These are phyloP conservation scores for Drosophila grimshawi DNA, from an alignment of 1,140 invertebrate species.

Conservation along the genomic window DNA sequence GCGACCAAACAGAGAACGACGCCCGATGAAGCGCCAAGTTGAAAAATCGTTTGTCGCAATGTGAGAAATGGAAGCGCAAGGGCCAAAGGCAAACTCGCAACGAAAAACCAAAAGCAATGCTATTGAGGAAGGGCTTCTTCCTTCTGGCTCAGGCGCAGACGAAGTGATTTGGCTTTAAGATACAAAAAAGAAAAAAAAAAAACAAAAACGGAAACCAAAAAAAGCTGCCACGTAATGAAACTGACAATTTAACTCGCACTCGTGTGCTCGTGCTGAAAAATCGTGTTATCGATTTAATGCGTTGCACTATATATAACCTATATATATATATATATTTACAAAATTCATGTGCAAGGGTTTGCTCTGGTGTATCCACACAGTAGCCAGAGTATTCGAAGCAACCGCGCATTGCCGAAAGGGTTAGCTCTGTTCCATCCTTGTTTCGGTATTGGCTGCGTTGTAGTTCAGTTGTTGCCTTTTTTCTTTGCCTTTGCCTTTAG, in stretches of 20 bases:
- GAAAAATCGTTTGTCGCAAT: conserved; percentile 81
- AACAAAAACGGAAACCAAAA: conserved; percentile 29
- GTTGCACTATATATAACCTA: conserved; percentile 42
- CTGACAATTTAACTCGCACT: conserved; percentile 79
- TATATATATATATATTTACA: conserved; percentile 15
- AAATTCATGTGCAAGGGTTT: conserved; percentile 9
- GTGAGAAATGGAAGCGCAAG: conserved; percentile 34
- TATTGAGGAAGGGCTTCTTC: not conserved
- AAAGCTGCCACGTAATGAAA: conserved; percentile 79
- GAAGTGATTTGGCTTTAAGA: conserved; percentile 79
- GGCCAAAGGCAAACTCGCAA: conserved; percentile 6
- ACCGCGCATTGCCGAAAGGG: conserved; percentile 36
- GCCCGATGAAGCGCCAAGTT: conserved; percentile 75
- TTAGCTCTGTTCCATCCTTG: conserved; percentile 14
- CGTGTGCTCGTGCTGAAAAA: conserved; percentile 77
- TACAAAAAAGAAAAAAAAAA: conserved; percentile 17
- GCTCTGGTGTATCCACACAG: not conserved
- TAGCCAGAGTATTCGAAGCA: not conserved
- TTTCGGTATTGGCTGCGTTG: conserved; percentile 28
- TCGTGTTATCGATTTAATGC: conserved; percentile 83
- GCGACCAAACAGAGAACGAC: conserved; percentile 4
- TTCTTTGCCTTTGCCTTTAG: conserved; percentile 26
- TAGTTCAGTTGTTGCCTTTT: conserved; percentile 21
- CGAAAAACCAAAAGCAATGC: conserved; percentile 1
- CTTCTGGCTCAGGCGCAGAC: conserved; percentile 65